These are phyloP conservation scores for Vireo griseus DNA, from an alignment of 2,797 vertebrate genomes.

Conservation along the genomic window DNA sequence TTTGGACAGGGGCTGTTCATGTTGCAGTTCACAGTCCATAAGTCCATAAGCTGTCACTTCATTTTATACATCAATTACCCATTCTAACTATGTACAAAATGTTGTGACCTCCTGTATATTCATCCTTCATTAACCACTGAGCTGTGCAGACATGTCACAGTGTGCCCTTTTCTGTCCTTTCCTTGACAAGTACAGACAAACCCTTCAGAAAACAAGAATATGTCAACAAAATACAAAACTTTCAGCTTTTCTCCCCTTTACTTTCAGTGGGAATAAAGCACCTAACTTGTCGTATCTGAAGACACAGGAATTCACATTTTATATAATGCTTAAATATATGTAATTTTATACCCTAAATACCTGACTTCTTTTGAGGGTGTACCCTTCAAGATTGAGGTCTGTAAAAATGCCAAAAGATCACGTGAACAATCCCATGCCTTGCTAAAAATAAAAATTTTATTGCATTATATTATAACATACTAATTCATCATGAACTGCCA, in stretches of 20 bases:
- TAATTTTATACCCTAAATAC: neutral
- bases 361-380: neutral
- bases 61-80: neutral
- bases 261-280: neutral
- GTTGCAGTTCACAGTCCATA: neutral
- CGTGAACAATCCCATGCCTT: neutral
- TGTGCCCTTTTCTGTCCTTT: neutral
- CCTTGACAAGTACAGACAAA: neutral
- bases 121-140: neutral
- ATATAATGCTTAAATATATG: neutral
- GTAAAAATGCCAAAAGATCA: neutral
- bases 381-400: neutral
- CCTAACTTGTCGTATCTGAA: neutral
- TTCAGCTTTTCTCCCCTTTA: neutral
- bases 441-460: neutral
- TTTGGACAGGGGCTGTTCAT: neutral
- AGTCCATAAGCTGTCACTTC: neutral
- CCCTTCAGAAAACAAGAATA: neutral
- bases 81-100: neutral
- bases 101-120: neutral
- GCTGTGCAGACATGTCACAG: neutral
- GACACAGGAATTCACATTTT: neutral
- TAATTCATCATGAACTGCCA: neutral
- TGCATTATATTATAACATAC: neutral
- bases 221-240: neutral